Base-by-base conservation (phyloP, 2,113 vertebrate species). In the Sylvilagus bachmani region DNA sequence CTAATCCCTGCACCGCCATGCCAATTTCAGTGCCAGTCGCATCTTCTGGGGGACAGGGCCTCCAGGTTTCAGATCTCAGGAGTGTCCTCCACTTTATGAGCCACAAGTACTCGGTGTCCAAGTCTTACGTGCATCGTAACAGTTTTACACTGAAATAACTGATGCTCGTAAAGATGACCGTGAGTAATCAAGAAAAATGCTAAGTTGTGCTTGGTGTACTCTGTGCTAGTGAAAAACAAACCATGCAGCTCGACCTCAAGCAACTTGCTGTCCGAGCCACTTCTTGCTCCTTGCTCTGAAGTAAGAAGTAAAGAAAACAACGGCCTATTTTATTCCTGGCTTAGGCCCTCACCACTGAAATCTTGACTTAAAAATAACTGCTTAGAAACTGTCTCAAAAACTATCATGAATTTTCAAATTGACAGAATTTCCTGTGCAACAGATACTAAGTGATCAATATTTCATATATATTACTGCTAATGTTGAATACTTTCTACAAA, bases 221-320 rank as follows among this genome's bases (percentile, higher is more conserved):
- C 66, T n/a, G 78, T 85, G n/a, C 55, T 79, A 85, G 90, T 82
- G 38, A 51, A 87, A 95, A 64, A 16, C 31, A 75, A 86, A 17
- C 61, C n/a, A 81, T 22, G n/a, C 38, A 66, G 38, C 70, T 91
- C 33, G 49, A 82, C 91, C 38, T 80, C 84, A 25, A 75, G 17
- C 55, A 62, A 62, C 86, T 29, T 19, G 31, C 24, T 69, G 67
- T 31, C 55, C 38, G 64, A 83, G 82, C 70, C 69, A 67, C n/a
- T 38, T 82, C 89, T 73, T 55, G 67, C 55, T 81, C 73, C 31
- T 69, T 87, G 31, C 17, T 38, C 49, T 29, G 31, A 36, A 83
- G 31, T 51, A 89, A 89, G 11, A 11, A 69, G 75, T 8, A 25
- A 19, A 24, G n/a, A 33, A 78, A 55, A 49, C 44, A 44, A 70